Percentiles rank a stretch among this genome's conserved stretches.
Conservation (phyloP, 2,888 invertebrate species). For the Salpingus planirostris region DNA sequence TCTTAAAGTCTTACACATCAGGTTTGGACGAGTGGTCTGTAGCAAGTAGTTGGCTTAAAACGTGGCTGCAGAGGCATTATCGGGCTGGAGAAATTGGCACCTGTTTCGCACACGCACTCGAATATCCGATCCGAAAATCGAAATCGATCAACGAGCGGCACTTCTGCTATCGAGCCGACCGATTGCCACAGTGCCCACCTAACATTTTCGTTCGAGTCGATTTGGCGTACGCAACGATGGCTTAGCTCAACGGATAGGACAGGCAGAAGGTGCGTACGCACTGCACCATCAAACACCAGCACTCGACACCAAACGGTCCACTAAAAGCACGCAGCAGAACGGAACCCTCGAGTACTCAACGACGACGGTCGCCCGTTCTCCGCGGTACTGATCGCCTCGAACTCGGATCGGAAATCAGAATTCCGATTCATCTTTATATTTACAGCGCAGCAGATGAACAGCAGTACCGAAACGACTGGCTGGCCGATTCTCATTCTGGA, state of each 20-base stretch:
- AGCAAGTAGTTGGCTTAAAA: slow-evolving; percentile 29
- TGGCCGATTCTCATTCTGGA: slow-evolving; percentile 28
- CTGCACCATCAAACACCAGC: slow-evolving; percentile 9
- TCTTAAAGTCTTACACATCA: slow-evolving; percentile 22
- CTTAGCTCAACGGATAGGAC: too few relatives aligned
- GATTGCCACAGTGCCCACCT: slow-evolving; percentile 20
- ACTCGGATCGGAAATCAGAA: slow-evolving; percentile 10
- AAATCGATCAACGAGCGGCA: slow-evolving; percentile 8
- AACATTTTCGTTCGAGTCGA: slow-evolving; percentile 16
- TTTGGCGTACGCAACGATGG: slow-evolving; percentile 6
- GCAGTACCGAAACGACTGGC: slow-evolving; percentile 21
- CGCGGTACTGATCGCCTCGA: too few relatives aligned
- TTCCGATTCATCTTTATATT: slow-evolving; percentile 3
- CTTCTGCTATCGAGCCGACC: slow-evolving; percentile 20
- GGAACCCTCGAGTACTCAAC: too few relatives aligned
- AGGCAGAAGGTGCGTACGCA: slow-evolving; percentile 20
- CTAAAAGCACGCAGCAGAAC: too few relatives aligned
- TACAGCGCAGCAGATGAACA: slow-evolving; percentile 15
- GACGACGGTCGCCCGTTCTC: too few relatives aligned
- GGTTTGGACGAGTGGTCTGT: slow-evolving; percentile 14
- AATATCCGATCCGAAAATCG: slow-evolving; percentile 17
- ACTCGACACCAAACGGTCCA: too few relatives aligned
- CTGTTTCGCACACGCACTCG: too few relatives aligned
- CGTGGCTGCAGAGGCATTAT: slow-evolving; percentile 28
- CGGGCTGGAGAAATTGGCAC: slow-evolving; percentile 17